Evolutionary conservation across 2,888 invertebrate species (phyloP), one percentile per base, ranked within the genome.

Genomic region (Epinotia ramella): DNA sequence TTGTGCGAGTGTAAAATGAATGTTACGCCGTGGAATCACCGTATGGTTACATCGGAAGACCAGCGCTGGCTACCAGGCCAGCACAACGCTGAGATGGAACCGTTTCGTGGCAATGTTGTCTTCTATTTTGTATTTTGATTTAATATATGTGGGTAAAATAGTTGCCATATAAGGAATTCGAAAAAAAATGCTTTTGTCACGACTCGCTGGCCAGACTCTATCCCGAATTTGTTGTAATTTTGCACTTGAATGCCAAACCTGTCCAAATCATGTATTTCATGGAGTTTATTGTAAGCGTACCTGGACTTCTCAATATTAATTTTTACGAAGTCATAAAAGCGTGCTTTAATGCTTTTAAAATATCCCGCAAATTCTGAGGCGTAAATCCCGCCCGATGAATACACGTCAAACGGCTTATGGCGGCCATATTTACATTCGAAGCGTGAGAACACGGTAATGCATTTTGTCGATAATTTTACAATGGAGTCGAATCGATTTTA

Each of bases 361-460:
- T 68, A 59, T 57, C 56, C 44, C 57, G 68, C 20, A 9, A 59
- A 20, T 24, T n/a, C 16, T 44, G 24, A 44, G 44, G 57, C 59
- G 68, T 59, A 59, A 68, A 59, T 20, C 12, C 40, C 67, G 68
- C 44, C 68, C 44, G 68, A 59, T 59, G 44, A 44, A 68, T 68
- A 59, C 24, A 44, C 68, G 68, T 68, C 68, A 68, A 68, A 59
- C 2, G 57, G 68, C 68, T 68, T 68, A 68, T 12, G 20, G 6
- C 68, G 20, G 20, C 68, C 68, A 44, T 68, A 59, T 68, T 68
- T 68, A 59, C 40, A 68, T 68, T 68, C 59, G 59, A n/a, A 68
- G 57, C 68, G 44, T 68, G 20, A 65, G 28, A 44, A 24, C 24
- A 65, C 16, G 11, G 63, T 63, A 63, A 63, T 63, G 68, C 44